Conservation (phyloP, 2,797 vertebrate species). For the Telmatherina bonti region DNA sequence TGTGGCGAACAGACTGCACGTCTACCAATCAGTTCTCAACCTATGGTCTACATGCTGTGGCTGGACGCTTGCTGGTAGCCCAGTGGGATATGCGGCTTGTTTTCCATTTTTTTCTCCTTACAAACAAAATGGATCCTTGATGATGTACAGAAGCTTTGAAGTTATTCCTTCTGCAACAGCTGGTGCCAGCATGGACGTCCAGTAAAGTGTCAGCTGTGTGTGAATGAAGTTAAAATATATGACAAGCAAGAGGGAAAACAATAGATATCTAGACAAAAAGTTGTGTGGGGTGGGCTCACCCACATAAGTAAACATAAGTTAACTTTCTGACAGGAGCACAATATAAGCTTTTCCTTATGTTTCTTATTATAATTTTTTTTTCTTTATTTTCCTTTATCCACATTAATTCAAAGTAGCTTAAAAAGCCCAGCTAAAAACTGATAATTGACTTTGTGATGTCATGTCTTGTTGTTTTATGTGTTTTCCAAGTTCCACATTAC, state of each 20-base stretch:
- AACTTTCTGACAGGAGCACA: background rate
- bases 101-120: conserved; percentile 57
- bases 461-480: too few species aligned
- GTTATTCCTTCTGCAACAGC: conserved; percentile 65
- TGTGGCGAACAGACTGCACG: conserved; percentile 55
- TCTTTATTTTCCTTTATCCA: background rate
- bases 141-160: conserved; percentile 62
- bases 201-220: conserved; percentile 43
- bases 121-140: conserved; percentile 55
- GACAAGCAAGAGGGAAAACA: conserved; percentile 9
- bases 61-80: conserved; percentile 50
- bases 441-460: background rate
- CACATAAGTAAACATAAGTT: conserved; percentile 3
- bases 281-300: conserved; percentile 6
- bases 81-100: conserved; percentile 54
- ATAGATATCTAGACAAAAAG: conserved; percentile 9
- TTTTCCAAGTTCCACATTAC: too few species aligned
- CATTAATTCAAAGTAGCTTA: background rate
- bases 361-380: background rate
- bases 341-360: too few species aligned
- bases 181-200: conserved; percentile 40
- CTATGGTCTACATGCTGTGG: conserved; percentile 48
- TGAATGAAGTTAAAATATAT: conserved; percentile 36
- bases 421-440: background rate
- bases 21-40: conserved; percentile 46